Conservation (phyloP, 1,140 invertebrate species). For the Drosophila nebulosa region DNA sequence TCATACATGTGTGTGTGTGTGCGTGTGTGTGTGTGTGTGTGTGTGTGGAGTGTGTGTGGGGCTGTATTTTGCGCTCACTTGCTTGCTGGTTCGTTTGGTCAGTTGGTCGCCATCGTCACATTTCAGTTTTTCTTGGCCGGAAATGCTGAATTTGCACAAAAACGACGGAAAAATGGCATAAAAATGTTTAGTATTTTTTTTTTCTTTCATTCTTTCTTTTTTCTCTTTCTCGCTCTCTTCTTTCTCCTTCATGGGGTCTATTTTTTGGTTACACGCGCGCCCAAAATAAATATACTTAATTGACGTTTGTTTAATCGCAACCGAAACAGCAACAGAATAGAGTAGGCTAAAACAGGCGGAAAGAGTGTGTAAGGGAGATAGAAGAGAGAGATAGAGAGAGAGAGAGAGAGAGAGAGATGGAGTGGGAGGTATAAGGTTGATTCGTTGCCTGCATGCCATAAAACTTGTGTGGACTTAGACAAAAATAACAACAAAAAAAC, state of each 20-base stretch:
- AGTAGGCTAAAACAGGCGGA: neutral
- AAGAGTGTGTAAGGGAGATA: neutral
- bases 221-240: neutral
- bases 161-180: conserved; percentile 63
- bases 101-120: conserved; percentile 71
- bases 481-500: conserved; percentile 3
- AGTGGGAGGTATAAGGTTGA: no score
- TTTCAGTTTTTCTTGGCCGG: conserved; percentile 75
- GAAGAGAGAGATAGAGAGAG: neutral
- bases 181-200: conserved; percentile 43
- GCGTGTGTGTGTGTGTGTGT: conserved; percentile 3
- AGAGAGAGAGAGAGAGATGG: neutral
- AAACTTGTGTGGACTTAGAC: conserved; percentile 17
- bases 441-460: conserved; percentile 10
- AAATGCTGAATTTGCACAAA: conserved; percentile 77
- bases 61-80: conserved; percentile 1
- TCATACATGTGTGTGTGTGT: conserved; percentile 16
- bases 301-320: conserved; percentile 71
- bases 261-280: conserved; percentile 59
- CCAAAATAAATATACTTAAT: conserved; percentile 76
- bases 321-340: conserved; percentile 2
- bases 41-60: neutral
- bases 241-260: neutral
- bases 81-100: conserved; percentile 29
- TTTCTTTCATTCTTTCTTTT: conserved; percentile 9